These are phyloP conservation scores for Sarcophaga variegata DNA, from an alignment of 2,888 invertebrate genomes.

Conservation along the genomic window DNA sequence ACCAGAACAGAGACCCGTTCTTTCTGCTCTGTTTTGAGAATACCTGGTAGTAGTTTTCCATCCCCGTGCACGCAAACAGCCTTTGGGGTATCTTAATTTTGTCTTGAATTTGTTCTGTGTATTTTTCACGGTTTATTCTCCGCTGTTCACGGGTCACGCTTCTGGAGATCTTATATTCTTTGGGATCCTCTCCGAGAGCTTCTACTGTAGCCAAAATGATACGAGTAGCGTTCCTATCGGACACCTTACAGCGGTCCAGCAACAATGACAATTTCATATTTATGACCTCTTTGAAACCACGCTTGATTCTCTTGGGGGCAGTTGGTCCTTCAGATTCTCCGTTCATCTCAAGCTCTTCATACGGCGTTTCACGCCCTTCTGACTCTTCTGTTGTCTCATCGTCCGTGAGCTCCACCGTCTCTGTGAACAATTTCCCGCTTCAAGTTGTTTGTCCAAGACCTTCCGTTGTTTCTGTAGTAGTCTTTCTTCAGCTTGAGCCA, in stretches of 20 bases:
- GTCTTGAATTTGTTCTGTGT: constrained; percentile 5
- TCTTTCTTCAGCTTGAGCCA: no score
- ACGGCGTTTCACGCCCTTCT: constrained; percentile 29
- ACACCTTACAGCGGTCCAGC: constrained; percentile 27
- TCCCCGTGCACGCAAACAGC: constrained; percentile 22
- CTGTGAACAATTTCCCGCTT: no score
- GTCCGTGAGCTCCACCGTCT: not conserved
- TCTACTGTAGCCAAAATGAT: constrained; percentile 28
- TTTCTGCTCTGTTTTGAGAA: not conserved
- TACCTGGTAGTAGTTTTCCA: not conserved
- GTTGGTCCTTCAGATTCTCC: constrained; percentile 19
- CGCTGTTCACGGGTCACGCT: constrained; percentile 15
- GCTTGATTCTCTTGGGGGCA: constrained; percentile 27
- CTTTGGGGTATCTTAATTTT: not conserved
- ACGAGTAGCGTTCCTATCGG: constrained; percentile 31
- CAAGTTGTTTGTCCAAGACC: constrained; percentile 27
- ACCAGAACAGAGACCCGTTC: not conserved
- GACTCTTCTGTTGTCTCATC: constrained; percentile 36
- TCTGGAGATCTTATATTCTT: constrained; percentile 19
- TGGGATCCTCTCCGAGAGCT: constrained; percentile 16
- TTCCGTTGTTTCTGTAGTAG: not conserved
- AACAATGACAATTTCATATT: constrained; percentile 35
- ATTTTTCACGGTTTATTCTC: constrained; percentile 6
- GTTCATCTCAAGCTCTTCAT: constrained; percentile 25
- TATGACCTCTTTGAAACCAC: constrained; percentile 27